Conservation (phyloP, 2,797 vertebrate genomes). For the Uromys caudimaculatus region DNA sequence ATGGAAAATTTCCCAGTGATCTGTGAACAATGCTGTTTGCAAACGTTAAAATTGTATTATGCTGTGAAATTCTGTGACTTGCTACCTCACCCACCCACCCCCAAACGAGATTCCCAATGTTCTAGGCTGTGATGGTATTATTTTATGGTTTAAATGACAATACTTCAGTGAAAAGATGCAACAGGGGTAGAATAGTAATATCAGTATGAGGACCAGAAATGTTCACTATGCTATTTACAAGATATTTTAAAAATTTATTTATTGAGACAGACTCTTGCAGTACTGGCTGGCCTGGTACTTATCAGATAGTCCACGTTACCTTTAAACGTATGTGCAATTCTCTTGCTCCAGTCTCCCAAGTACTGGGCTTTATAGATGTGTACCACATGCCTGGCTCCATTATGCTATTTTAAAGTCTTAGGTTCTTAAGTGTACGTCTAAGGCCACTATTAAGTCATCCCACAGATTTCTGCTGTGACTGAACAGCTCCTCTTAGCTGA, state of each 20-base stretch:
- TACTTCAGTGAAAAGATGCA: neutral
- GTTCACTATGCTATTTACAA: neutral
- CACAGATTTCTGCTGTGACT: neutral
- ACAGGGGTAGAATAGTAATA: neutral
- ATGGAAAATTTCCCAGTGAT: neutral
- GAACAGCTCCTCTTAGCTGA: neutral
- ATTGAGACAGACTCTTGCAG: neutral
- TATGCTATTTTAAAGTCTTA: neutral
- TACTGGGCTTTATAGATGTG: neutral
- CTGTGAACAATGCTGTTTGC: neutral
- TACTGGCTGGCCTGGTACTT: neutral
- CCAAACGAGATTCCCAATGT: neutral
- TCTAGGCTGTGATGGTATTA: neutral
- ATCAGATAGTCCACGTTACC: neutral
- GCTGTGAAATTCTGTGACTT: neutral
- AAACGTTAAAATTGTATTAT: neutral
- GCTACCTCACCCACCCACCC: rapidly evolving
- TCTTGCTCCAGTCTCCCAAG: neutral
- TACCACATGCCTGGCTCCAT: neutral
- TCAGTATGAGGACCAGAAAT: neutral
- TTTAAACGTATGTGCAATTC: neutral
- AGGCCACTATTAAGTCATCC: neutral
- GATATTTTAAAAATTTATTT: neutral
- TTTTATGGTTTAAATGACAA: neutral
- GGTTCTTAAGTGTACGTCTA: neutral